Evolutionary conservation across 2,888 invertebrate species (phyloP), one percentile per base, ranked within the genome.

Genomic region (Phymatocera aterrima): DNA sequence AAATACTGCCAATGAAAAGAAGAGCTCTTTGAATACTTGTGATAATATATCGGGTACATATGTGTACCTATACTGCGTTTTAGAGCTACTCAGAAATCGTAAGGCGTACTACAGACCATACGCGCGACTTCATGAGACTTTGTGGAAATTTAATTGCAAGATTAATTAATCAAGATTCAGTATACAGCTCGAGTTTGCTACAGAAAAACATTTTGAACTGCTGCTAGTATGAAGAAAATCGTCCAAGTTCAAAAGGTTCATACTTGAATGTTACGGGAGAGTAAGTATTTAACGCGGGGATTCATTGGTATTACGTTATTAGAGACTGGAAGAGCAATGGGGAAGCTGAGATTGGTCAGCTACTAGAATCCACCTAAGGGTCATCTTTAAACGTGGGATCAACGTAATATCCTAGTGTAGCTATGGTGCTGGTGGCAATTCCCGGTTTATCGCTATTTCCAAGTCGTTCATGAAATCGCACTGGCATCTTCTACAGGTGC

Each of bases 391-490:
- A 57, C 54, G 57, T 60, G 31, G 57, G 75, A 43, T 57, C 37
- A 57, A 8, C 31, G 48, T 72, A 72, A 72, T 72, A n/a, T 72
- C 34, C 72, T n/a, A 21, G 51, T 48, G 46, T 61, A 34, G 46
- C 12, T 18, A 24, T 28, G 75, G 15, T 37, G 40, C 57, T 57
- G 15, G 54, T 40, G 57, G 57, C 12, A 75, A 75, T 75, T 57
- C 57, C 75, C 43, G 75, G 15, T 75, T 75, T 75, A 75, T 75
- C 75, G 57, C 75, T 57, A 57, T 57, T 75, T 24, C 75, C 18
- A 51, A 72, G 72, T 72, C 72, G 34, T 72, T 48, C 57, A 37
- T 12, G 18, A 37, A 24, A 43, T n/a, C n/a, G 18, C 40, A 43
- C 72, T 3, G 48, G n/a, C 48, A 18, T 72, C 48, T 51, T 51